Conservation (phyloP, 1,140 invertebrate genomes). For the Lanistes nyassanus region DNA sequence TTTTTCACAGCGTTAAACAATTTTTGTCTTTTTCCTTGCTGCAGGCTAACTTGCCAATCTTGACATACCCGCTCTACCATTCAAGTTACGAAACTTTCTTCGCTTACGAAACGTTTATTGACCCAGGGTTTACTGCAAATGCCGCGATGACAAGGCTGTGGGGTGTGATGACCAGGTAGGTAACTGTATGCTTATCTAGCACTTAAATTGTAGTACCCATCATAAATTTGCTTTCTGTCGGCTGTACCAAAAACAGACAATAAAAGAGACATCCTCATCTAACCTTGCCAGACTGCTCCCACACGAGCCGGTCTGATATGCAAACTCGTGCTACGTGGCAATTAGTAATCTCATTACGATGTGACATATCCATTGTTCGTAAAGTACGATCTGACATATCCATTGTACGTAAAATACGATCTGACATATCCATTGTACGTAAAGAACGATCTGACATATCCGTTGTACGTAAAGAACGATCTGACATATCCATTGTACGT, state of each 20-base stretch:
- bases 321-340: not conserved
- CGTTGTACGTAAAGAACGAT: too few species aligned
- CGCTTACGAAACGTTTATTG: conserved; percentile 59
- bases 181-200: not conserved
- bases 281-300: not conserved
- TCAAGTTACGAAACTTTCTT: conserved; percentile 65
- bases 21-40: not conserved
- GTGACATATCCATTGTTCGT: too few species aligned
- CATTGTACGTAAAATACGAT: too few species aligned
- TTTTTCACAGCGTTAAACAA: conserved; percentile 14
- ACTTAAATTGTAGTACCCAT: not conserved
- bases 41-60: conserved; percentile 11
- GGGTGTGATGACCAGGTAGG: conserved; percentile 29
- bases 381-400: too few species aligned
- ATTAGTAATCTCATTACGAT: not conserved
- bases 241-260: not conserved
- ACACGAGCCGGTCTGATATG: not conserved
- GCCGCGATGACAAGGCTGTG: conserved; percentile 28
- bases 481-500: too few species aligned
- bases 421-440: too few species aligned
- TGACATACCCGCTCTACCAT: conserved; percentile 66
- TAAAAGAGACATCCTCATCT: not conserved
- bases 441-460: too few species aligned
- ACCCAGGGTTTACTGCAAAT: conserved; percentile 49
- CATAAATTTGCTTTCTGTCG: not conserved